phyloP scores from a whole-genome alignment of 2,888 invertebrate species.

The Heliconius erato region DNA sequence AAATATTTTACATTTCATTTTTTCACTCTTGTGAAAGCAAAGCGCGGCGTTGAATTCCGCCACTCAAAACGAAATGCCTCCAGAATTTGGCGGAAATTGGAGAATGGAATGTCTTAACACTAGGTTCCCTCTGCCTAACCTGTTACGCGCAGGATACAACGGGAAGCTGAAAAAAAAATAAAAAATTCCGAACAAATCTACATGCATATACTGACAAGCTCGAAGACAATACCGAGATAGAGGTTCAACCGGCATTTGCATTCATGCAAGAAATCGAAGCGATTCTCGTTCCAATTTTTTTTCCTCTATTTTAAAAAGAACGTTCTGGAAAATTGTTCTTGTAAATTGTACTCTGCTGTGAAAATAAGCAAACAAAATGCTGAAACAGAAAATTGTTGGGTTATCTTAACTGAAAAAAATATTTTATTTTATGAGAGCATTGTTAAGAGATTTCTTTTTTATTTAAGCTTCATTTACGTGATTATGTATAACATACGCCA shows the following conservation, averaged over 20 bases:
- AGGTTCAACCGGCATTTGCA: conserved; percentile 39
- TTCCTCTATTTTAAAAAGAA: conserved; percentile 29
- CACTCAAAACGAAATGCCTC: no score
- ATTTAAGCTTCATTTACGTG: not conserved
- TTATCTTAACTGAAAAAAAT: conserved; percentile 18
- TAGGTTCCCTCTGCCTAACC: no score
- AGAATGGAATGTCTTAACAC: no score
- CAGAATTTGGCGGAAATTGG: no score
- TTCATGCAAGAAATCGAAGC: conserved; percentile 49
- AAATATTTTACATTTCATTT: no score
- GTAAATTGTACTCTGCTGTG: conserved; percentile 1
- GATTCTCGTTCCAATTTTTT: conserved; percentile 40
- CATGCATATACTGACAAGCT: conserved; percentile 55
- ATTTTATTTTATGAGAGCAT: not conserved
- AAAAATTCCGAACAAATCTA: conserved; percentile 59
- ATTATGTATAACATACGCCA: no score
- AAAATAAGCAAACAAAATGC: conserved; percentile 25
- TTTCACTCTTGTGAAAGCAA: no score
- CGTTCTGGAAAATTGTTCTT: conserved; percentile 19
- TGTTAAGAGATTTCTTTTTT: not conserved
- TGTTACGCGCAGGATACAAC: no score
- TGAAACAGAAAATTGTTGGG: conserved; percentile 6
- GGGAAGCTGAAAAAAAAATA: no score
- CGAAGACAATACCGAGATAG: conserved; percentile 40
- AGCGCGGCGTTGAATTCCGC: no score